Evolutionary conservation across 2,888 invertebrate species (phyloP).

Genomic region (Colostygia pectinataria): DNA sequence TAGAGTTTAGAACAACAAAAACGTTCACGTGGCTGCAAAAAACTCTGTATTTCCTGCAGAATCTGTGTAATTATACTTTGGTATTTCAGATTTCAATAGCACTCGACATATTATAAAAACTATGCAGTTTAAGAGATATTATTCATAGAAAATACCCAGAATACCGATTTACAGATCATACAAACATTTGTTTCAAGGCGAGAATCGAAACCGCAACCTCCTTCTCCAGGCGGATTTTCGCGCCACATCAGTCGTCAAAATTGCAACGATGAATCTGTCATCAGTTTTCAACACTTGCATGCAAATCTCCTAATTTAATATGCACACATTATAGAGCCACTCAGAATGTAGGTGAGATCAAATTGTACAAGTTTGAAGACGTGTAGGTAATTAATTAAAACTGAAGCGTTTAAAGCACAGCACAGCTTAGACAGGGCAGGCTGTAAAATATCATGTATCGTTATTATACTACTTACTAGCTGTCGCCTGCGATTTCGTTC

Average conservation of each 20-base stretch:
- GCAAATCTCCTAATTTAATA: too few relatives aligned
- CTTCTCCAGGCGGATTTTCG: too few relatives aligned
- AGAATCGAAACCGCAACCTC: too few relatives aligned
- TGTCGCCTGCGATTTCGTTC: too few relatives aligned
- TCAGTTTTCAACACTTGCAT: too few relatives aligned
- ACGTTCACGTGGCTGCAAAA: conserved; percentile 28
- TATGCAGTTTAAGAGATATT: neutral
- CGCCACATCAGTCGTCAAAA: too few relatives aligned
- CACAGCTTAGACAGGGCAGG: neutral
- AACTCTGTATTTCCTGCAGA: conserved; percentile 21
- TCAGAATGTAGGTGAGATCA: neutral
- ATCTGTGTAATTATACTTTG: neutral
- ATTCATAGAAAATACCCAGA: too few relatives aligned
- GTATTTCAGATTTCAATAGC: neutral
- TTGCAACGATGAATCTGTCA: too few relatives aligned
- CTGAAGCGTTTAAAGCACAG: conserved; percentile 22
- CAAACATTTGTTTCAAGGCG: too few relatives aligned
- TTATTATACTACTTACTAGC: too few relatives aligned
- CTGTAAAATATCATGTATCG: too few relatives aligned
- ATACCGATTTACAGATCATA: too few relatives aligned
- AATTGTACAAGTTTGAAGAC: conserved; percentile 20
- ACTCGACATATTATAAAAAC: neutral
- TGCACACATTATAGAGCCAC: conserved; percentile 1
- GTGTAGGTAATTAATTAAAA: conserved; percentile 30
- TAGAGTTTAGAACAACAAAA: conserved; percentile 35